A percentile compares a stretch with the other conserved stretches of the same genome.
These are phyloP conservation scores for Lepus europaeus DNA, from an alignment of 2,113 vertebrate genomes.

Conservation along the genomic window DNA sequence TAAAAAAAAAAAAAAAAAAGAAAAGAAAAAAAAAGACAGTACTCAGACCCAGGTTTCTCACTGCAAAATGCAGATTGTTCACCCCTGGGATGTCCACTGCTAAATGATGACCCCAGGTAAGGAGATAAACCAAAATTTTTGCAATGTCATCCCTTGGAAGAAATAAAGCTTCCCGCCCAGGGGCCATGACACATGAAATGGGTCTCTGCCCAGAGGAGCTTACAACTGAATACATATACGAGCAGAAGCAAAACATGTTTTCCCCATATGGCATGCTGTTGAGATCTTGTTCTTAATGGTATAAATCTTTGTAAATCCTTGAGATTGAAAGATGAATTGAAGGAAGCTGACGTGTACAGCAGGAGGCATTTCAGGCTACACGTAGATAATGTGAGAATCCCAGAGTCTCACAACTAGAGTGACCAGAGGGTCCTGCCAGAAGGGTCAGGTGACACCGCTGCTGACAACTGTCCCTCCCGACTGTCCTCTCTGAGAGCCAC, in stretches of 20 bases:
- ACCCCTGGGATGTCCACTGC: neutral
- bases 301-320: constrained; percentile 81
- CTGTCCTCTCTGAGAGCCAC: neutral
- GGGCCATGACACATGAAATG: constrained; percentile 22
- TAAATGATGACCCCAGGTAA: neutral
- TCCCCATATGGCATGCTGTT: constrained; percentile 43
- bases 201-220: constrained; percentile 67
- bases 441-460: constrained; percentile 1
- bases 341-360: neutral
- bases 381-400: constrained; percentile 73
- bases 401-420: constrained; percentile 11
- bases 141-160: neutral
- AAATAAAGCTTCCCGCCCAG: neutral
- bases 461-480: neutral
- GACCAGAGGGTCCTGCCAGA: constrained; percentile 57
- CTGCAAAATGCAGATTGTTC: neutral
- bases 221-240: constrained; percentile 3
- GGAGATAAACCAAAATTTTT: constrained; percentile 6
- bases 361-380: constrained; percentile 54
- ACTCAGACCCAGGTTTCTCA: neutral
- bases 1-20: no score
- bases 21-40: neutral
- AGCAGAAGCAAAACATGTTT: constrained; percentile 58
- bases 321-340: constrained; percentile 74
- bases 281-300: constrained; percentile 75